Percentiles rank a stretch among this genome's conserved stretches.
phyloP scores from a whole-genome alignment of 1,140 invertebrate species.

The Tetramorium alpestre region DNA sequence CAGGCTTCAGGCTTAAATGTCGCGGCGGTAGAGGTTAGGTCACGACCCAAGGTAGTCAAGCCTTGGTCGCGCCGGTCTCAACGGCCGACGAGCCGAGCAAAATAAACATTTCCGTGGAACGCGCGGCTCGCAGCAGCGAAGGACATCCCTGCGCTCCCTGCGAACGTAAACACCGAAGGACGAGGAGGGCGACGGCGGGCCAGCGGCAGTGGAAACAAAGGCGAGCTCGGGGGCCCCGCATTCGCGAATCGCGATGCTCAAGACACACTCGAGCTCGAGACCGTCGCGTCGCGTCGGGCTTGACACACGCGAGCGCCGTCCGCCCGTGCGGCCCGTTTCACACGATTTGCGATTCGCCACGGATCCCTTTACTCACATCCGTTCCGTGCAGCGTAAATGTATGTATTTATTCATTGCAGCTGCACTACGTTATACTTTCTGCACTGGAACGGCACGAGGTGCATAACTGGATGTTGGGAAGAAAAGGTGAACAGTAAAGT shows the following conservation, averaged over 20 bases:
- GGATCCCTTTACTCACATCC: background rate
- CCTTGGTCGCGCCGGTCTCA: background rate
- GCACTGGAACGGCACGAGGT: background rate
- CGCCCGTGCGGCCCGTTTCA: background rate
- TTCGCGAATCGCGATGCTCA: too few relatives aligned
- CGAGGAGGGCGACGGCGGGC: too few relatives aligned
- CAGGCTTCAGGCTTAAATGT: too few relatives aligned
- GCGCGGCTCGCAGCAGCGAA: background rate
- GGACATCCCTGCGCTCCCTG: background rate
- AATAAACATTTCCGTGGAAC: slow-evolving; percentile 12
- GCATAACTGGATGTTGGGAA: background rate
- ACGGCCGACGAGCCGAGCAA: slow-evolving; percentile 7
- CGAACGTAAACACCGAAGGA: background rate
- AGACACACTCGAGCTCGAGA: too few relatives aligned
- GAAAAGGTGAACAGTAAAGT: background rate
- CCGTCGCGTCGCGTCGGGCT: too few relatives aligned
- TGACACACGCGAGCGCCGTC: too few relatives aligned
- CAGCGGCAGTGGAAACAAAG: slow-evolving; percentile 17
- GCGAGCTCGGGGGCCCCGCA: too few relatives aligned
- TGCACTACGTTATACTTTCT: background rate
- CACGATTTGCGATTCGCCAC: background rate
- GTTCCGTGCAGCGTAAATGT: background rate
- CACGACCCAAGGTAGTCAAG: background rate
- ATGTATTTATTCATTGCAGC: background rate
- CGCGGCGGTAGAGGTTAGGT: slow-evolving; percentile 17